Evolutionary conservation across 2,888 invertebrate species (phyloP), one percentile per base, ranked within the genome.

Genomic region (Pogonocherus hispidulus): DNA sequence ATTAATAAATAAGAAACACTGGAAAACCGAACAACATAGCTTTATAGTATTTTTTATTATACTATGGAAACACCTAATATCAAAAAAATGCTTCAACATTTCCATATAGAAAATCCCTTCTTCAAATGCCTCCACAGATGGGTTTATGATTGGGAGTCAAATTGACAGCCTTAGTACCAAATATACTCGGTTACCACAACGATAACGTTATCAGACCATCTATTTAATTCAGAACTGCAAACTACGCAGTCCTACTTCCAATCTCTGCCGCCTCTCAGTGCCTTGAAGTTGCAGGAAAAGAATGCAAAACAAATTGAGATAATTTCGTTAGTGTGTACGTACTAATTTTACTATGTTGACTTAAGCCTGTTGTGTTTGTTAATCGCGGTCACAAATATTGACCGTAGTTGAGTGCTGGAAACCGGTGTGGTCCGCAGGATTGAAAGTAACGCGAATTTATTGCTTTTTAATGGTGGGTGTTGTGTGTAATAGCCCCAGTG

Each of bases 321-420:
- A 59, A 59, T 59, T 59, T 59, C 47, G 47, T 59, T 59, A 59
- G 59, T 59, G 46, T 47, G n/a, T 59, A 59, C 35, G 11, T 47
- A 59, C 59, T 59, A 59, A 59, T 59, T 59, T 59, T 59, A 59
- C 59, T 47, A 59, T 59, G 59, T 47, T 59, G 59, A 59, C 59
- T 47, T 47, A 59, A 32, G n/a, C 16, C 23, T 47, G 59, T 47
- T 35, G 47, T 59, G 32, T 59, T 59, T 59, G 59, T 59, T 59
- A 59, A 47, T 27, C 47, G 47, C 32, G 59, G 47, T 59, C 59
- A 46, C 41, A 59, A 59, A 59, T 59, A 59, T 59, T 59, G 59
- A 59, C 59, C 59, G 32, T 47, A 59, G 59, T 59, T 59, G 59
- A 47, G 14, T n/a, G 14, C 32, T 27, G 27, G 37, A 41, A 19